These are phyloP conservation scores for Microtus richardsoni DNA, from an alignment of 2,113 vertebrate species.

Conservation along the genomic window DNA sequence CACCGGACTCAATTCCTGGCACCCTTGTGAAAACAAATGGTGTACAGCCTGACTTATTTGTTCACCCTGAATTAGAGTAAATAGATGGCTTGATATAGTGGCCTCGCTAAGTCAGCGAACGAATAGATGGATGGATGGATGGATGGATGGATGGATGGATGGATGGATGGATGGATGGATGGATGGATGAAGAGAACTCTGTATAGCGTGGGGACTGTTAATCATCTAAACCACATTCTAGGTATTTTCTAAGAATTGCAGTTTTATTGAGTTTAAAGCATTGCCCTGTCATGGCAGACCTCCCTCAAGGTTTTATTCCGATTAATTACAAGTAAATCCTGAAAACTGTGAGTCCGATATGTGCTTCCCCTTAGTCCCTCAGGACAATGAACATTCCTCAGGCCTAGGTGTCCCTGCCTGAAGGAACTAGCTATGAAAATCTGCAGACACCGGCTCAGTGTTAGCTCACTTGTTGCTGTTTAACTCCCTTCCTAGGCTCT, in stretches of 20 bases:
- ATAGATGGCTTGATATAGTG: background rate
- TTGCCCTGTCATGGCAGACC: background rate
- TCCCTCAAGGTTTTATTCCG: background rate
- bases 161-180: background rate
- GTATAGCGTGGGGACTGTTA: background rate
- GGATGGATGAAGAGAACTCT: background rate
- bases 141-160: too few relatives aligned
- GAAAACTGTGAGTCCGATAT: background rate
- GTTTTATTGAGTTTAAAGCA: conserved; percentile 22
- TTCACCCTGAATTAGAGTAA: background rate
- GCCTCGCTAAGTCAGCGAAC: background rate
- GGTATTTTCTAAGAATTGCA: background rate
- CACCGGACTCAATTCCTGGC: background rate
- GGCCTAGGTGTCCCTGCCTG: background rate
- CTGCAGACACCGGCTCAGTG: background rate
- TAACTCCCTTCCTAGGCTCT: background rate
- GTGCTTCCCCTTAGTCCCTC: background rate
- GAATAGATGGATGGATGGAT: too few relatives aligned
- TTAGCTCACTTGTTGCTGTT: background rate
- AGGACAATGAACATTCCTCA: background rate
- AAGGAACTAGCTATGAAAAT: background rate
- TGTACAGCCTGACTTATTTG: background rate
- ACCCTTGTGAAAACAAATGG: background rate
- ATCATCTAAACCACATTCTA: background rate
- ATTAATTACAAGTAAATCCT: conserved; percentile 7